Evolutionary conservation across 2,113 vertebrate species (phyloP), one percentile per base, ranked within the genome.

Genomic region (Syrmaticus mikado): DNA sequence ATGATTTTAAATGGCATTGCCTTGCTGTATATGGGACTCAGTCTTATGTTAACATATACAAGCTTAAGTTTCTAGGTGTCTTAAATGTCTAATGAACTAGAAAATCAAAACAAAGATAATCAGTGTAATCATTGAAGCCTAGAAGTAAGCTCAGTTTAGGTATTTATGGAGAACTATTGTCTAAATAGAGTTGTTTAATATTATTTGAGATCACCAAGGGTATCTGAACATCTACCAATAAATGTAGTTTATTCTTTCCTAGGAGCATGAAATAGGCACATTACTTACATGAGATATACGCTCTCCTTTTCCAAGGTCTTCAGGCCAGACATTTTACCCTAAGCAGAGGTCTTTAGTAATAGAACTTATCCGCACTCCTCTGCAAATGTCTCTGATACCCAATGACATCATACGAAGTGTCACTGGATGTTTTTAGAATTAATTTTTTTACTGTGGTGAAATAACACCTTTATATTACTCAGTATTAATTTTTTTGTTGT

Each of bases 1-100:
- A 55, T 79, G 52, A 89, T 88, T 90, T 88, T 61, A 92, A 86
- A 82, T 86, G 20, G 13, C 38, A 90, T 88, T 68, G 13, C 5
- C 79, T 34, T 82, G 43, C 30, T 78, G 34, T 70, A 40, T 36
- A 36, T 58, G 40, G 58, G 45, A 70, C 79, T 91, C 48, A 45
- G 53, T 40, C 89, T 87, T 73, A 85, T 48, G 82, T 82, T 73
- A 89, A 52, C 46, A 41, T 25, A 32, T 32, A 82, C 58, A 70
- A 53, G 32, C 79, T 58, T 36, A 70, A 34, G 16, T 17, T 11
- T 36, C 62, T 94, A 10, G 1, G 1, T 21, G 52, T 53, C 52
- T 53, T 53, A 30, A 30, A 17, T 53, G 52, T 16, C 52, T 53
- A 53, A 16, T 46, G 55, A 71, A 24, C 27, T 41, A 61, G 7